Evolutionary conservation across 2,888 invertebrate genomes (phyloP), one percentile per base, ranked within the genome.

Genomic region (Dryocosmus kuriphilus): DNA sequence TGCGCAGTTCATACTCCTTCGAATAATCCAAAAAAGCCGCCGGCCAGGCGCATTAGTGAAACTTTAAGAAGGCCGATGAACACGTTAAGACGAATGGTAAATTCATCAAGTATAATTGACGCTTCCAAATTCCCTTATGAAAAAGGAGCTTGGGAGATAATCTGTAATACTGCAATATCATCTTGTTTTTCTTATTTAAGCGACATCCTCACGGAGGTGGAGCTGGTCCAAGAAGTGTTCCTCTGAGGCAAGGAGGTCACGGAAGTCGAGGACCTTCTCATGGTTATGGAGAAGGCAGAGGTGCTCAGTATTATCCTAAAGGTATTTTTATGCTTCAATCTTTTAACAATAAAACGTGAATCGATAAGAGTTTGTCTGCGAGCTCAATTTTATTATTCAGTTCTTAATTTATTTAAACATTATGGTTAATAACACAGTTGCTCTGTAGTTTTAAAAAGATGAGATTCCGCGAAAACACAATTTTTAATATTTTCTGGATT

Each of bases 1-100:
- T 99, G 99, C 92, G 99, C 99, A 41, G 99, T 99, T 75, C 99
- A 99, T 92, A 99, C 99, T 76, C 99, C 99, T 35, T 98, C 98
- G 78, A 98, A 98, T 82, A 99, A 99, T 94, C 99, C 99, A 8
- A 98, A 98, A 92, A 97, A 98, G 88, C 96, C 98, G 77, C 98
- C 99, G 0, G 98, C 99, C 14, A 95, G 98, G 85, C 95, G 98
- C 84, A 94, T 99, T 85, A 97, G 97, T 82, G 98, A 99, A 90
- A 98, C 98, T 7, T 92, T 98, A 35, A 94, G 98, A 60, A 94
- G 97, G 84, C 98, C 98, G 41, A 98, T 98, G 95, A 97, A 97
- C 91, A 98, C 98, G 63, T 92, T 98, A 79, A 93, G 97, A 83
- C 94, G 98, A 93, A 98, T 98, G 97, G 96, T 96, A 90, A 65